phyloP scores from a whole-genome alignment of 1,140 invertebrate species.

The Aphelenchoides avenae region DNA sequence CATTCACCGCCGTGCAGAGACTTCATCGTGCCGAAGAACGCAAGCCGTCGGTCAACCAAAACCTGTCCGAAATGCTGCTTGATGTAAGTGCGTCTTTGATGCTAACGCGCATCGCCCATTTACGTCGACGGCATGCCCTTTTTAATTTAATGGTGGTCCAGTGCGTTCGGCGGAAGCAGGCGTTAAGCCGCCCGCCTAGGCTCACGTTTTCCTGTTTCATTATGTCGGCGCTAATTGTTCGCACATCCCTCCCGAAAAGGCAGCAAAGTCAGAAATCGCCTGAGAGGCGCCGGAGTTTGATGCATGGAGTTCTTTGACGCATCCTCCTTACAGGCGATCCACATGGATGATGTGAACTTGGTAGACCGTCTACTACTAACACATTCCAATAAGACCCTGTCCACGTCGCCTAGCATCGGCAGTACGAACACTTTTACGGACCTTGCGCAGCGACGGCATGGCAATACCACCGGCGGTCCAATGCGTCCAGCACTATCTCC shows the following conservation, averaged over 20 bases:
- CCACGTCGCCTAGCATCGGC: constrained; percentile 55
- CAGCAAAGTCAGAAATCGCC: too few species aligned
- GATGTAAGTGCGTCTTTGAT: constrained; percentile 41
- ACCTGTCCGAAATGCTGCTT: constrained; percentile 57
- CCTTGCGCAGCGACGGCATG: constrained; percentile 53
- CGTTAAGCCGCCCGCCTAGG: too few species aligned
- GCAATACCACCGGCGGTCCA: constrained; percentile 57
- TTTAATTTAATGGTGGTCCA: too few species aligned
- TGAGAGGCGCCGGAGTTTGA: too few species aligned
- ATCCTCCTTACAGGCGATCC: constrained; percentile 48
- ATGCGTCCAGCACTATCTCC: constrained; percentile 56
- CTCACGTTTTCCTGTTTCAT: too few species aligned
- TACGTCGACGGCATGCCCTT: too few species aligned
- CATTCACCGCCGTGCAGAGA: constrained; percentile 51
- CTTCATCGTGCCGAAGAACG: constrained; percentile 48
- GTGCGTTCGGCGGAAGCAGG: too few species aligned
- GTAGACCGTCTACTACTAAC: constrained; percentile 56
- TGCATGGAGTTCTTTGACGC: too few species aligned
- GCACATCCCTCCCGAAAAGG: too few species aligned
- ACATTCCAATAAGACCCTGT: constrained; percentile 47
- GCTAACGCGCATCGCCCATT: too few species aligned
- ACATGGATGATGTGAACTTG: constrained; percentile 52
- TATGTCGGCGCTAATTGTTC: too few species aligned
- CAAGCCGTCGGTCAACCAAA: constrained; percentile 59
- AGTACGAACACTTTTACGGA: constrained; percentile 58